phyloP scores from a whole-genome alignment of 2,113 vertebrate genomes.

The Megaptera novaeangliae region DNA sequence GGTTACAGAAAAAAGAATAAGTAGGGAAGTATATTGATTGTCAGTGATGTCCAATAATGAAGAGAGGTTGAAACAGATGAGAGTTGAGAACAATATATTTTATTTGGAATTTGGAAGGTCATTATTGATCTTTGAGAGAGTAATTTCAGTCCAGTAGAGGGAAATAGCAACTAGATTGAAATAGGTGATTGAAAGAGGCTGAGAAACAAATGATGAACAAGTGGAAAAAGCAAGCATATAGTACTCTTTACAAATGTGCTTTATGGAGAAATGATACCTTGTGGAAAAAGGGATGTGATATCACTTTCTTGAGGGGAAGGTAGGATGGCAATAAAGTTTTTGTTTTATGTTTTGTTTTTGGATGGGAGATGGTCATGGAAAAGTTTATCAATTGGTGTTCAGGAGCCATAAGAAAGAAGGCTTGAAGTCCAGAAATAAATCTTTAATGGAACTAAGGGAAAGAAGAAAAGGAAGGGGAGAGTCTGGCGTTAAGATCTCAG shows the following conservation, averaged over 20 bases:
- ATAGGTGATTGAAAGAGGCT: neutral
- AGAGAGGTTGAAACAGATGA: neutral
- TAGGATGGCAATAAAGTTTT: neutral
- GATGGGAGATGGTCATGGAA: neutral
- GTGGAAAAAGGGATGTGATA: neutral
- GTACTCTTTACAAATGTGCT: neutral
- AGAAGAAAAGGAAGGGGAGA: neutral
- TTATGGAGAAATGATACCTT: neutral
- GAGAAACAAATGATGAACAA: conserved; percentile 16
- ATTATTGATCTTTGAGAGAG: conserved; percentile 15
- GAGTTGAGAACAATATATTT: neutral
- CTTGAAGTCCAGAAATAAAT: neutral
- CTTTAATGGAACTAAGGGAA: neutral
- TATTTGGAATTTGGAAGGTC: conserved; percentile 15
- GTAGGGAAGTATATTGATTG: neutral
- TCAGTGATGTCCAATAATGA: neutral
- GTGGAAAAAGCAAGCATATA: neutral
- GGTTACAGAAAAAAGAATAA: neutral
- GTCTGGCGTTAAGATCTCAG: neutral
- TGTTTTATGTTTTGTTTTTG: neutral
- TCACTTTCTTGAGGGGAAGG: neutral
- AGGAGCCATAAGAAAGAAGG: neutral
- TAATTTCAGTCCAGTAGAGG: neutral
- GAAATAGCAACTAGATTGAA: neutral
- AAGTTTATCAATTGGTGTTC: neutral